Conservation (phyloP, 2,113 vertebrate genomes). For the Amphiprion ocellaris region DNA sequence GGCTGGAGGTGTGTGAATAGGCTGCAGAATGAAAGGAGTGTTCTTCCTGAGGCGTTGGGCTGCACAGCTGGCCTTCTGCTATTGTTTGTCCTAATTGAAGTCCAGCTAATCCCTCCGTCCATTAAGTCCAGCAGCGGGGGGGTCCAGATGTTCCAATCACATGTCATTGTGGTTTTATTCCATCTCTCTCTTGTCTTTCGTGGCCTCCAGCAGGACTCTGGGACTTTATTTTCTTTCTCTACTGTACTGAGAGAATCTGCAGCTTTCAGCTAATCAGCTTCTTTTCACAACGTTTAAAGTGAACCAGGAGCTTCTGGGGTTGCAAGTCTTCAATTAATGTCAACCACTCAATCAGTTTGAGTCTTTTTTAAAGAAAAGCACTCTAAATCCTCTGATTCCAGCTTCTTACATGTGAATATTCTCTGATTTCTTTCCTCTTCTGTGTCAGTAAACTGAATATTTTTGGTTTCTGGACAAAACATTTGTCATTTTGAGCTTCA, state of each 20-base stretch:
- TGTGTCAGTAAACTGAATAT: no score
- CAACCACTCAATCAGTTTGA: no score
- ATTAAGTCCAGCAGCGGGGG: slow-evolving; percentile 43
- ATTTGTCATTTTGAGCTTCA: no score
- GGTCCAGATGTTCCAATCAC: slow-evolving; percentile 61
- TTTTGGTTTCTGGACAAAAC: no score
- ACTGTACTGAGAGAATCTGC: not conserved
- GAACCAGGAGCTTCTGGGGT: no score
- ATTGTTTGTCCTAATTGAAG: slow-evolving; percentile 76
- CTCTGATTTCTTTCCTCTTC: no score
- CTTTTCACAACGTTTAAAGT: no score
- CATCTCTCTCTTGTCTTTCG: not conserved
- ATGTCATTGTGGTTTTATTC: slow-evolving; percentile 46
- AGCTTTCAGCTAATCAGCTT: no score
- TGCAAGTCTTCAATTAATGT: no score
- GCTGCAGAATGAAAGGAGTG: slow-evolving; percentile 64
- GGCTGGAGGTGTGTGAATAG: slow-evolving; percentile 49
- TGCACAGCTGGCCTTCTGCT: slow-evolving; percentile 68
- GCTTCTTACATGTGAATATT: no score
- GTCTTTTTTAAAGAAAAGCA: no score
- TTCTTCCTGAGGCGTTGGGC: slow-evolving; percentile 41
- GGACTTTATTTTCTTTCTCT: slow-evolving; percentile 14
- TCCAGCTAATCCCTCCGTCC: slow-evolving; percentile 63
- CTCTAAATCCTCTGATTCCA: no score
- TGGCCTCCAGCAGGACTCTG: slow-evolving; percentile 6